A percentile compares a stretch with the other conserved stretches of the same genome.
phyloP scores from a whole-genome alignment of 2,888 invertebrate species.

The Phyto melanocephala region DNA sequence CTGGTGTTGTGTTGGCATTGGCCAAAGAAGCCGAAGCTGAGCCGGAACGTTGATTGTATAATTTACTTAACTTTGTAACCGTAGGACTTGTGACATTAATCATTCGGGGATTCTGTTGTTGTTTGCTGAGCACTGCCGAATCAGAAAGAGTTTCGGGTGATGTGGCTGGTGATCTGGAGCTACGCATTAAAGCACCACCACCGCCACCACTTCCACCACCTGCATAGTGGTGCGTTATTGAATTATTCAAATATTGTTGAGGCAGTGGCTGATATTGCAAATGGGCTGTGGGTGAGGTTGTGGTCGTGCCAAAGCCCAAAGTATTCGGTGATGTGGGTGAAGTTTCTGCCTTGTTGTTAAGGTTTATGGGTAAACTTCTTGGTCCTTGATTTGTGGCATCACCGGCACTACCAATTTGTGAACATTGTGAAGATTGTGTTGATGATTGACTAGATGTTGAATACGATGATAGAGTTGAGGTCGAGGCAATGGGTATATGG shows the following conservation, averaged over 20 bases:
- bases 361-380: conserved; percentile 64
- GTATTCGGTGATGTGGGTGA: conserved; percentile 49
- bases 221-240: conserved; percentile 18
- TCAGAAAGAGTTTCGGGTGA: conserved; percentile 61
- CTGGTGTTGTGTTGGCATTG: conserved; percentile 42
- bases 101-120: conserved; percentile 61
- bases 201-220: neutral
- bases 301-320: conserved; percentile 42
- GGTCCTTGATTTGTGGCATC: conserved; percentile 48
- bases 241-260: conserved; percentile 65
- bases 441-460: conserved; percentile 77
- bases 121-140: conserved; percentile 44
- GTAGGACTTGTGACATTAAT: conserved; percentile 64
- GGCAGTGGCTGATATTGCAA: conserved; percentile 75
- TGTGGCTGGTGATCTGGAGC: conserved; percentile 65
- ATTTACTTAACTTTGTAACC: conserved; percentile 64
- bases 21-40: conserved; percentile 41
- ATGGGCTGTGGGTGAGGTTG: conserved; percentile 64
- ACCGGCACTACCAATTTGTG: conserved; percentile 52
- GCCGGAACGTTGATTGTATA: conserved; percentile 58
- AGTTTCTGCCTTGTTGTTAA: conserved; percentile 32
- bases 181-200: conserved; percentile 49
- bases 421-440: conserved; percentile 70
- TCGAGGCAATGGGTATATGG: conserved; percentile 68
- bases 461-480: conserved; percentile 70